Percentiles rank a stretch among this genome's conserved stretches.
phyloP scores from a whole-genome alignment of 2,888 invertebrate genomes.

The Phalangium opilio region DNA sequence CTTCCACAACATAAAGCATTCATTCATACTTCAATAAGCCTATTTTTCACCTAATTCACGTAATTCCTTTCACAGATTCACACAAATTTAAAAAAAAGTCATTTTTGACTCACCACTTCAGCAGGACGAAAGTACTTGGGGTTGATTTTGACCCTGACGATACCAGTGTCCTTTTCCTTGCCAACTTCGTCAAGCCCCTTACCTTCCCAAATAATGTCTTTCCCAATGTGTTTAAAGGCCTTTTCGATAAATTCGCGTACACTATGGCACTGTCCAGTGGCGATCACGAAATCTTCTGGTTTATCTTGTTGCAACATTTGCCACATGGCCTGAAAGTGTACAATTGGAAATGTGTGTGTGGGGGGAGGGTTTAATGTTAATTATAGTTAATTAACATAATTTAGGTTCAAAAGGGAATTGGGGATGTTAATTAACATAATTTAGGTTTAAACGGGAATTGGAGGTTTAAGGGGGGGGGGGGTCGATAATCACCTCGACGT shows the following conservation, averaged over 20 bases:
- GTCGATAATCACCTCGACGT: conserved; percentile 78
- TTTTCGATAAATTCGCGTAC: conserved; percentile 91
- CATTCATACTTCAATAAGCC: too few species aligned
- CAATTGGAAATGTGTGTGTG: too few species aligned
- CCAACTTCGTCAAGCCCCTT: conserved; percentile 66
- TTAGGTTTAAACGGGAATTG: too few species aligned
- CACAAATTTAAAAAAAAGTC: neutral
- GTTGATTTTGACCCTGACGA: conserved; percentile 71
- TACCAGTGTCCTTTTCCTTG: conserved; percentile 50
- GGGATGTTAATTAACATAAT: too few species aligned
- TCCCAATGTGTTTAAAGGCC: conserved; percentile 67
- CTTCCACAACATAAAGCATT: too few species aligned
- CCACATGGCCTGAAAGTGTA: conserved; percentile 78
- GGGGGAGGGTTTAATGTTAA: too few species aligned
- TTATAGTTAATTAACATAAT: too few species aligned
- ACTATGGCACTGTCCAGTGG: conserved; percentile 86
- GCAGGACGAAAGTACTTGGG: conserved; percentile 91
- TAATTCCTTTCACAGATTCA: too few species aligned
- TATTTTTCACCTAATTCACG: too few species aligned
- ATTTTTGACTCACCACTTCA: conserved; percentile 53
- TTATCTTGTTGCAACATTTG: conserved; percentile 84
- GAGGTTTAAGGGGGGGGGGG: too few species aligned
- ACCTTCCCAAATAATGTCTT: conserved; percentile 75
- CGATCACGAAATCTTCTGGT: conserved; percentile 93
- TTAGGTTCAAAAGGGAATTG: too few species aligned